Evolutionary conservation across 2,888 invertebrate genomes (phyloP), one percentile per base, ranked within the genome.

Genomic region (Germaria angustata): DNA sequence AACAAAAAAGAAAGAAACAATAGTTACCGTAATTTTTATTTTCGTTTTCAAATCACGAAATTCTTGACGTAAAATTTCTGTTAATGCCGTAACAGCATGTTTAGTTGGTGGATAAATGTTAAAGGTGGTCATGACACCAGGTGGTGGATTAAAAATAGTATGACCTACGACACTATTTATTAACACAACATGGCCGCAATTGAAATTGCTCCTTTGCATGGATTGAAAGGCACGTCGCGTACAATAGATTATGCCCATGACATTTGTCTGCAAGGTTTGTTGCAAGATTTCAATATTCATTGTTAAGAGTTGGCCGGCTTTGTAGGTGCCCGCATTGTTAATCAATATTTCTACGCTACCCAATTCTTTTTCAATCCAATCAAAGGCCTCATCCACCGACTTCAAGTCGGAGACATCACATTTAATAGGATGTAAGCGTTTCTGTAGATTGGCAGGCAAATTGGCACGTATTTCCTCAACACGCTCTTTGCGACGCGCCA

Each of bases 331-430:
- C 1, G 94, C 94, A 85, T 93, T 93, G 86, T 94, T 94, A 4
- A 94, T 88, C 71, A 94, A 90, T 5, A 94, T 91, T 85, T 93
- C 92, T 24, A 93, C 91, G 7, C 92, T 92, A 0, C 93, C 93
- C 2, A 93, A 85, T 4, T 91, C 88, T 15, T 90, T 84, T 46
- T 93, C 92, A 59, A 93, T 92, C 89, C 90, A 91, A 53, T 90
- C 87, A 87, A 94, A 94, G 36, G 93, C 92, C n/a, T 88, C 87
- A 53, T 92, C 86, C 34, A 94, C 92, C 0, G 93, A 92, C 0
- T 92, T 90, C 84, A 93, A 93, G 36, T 92, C 91, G 6, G 90
- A 89, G 5, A 94, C 88, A 86, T 94, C 94, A 84, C 94, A 94
- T 57, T 87, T 81, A 69, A 77, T n/a, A 1, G 89, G 87, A 72